These are phyloP conservation scores for Archegozetes longisetosus DNA, from an alignment of 1,140 invertebrate genomes.

Conservation along the genomic window DNA sequence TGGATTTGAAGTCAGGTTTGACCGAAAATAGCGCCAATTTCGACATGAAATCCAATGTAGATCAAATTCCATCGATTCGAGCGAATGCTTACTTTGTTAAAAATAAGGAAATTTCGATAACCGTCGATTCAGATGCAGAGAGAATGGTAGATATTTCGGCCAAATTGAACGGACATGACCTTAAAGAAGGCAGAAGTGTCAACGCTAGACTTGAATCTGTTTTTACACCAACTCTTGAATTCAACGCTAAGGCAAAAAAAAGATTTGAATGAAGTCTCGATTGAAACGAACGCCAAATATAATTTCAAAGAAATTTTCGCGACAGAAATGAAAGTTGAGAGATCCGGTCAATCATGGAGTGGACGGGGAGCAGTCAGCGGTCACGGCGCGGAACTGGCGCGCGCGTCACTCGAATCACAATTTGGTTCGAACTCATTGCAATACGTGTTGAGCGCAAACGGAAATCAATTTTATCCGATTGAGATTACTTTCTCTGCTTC, in stretches of 20 bases:
- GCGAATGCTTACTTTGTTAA: not conserved
- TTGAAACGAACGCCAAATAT: not conserved
- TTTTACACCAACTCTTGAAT: not conserved
- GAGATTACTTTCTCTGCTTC: no score
- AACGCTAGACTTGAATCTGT: conserved; percentile 1
- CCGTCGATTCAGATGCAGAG: conserved; percentile 1
- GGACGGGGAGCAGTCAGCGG: not conserved
- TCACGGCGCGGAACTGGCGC: not conserved
- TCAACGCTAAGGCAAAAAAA: not conserved
- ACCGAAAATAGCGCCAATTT: not conserved
- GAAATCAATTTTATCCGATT: no score
- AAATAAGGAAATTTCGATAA: not conserved
- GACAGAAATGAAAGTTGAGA: not conserved
- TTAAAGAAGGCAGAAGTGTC: not conserved
- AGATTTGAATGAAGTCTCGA: not conserved
- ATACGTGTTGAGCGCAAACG: no score
- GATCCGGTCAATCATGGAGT: not conserved
- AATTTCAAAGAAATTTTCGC: not conserved
- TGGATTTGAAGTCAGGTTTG: conserved; percentile 3
- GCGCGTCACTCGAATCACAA: not conserved
- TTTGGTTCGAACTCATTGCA: not conserved
- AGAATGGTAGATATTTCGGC: conserved; percentile 3
- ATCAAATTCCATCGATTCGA: conserved; percentile 1
- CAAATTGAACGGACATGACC: not conserved
- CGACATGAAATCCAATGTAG: not conserved